Evolutionary conservation across 2,888 invertebrate genomes (phyloP), one percentile per base, ranked within the genome.

Genomic region (Mythimna pallens): DNA sequence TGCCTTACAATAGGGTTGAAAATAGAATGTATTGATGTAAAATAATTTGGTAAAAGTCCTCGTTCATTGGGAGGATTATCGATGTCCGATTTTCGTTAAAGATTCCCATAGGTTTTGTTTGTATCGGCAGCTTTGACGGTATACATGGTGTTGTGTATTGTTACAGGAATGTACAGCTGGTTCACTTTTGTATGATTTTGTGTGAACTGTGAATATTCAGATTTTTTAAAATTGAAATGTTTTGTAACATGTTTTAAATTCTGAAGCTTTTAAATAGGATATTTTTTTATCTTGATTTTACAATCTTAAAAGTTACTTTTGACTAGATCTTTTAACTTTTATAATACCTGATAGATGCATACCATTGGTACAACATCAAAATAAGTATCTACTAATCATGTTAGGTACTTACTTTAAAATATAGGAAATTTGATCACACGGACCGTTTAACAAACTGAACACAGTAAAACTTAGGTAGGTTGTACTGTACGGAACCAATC

Each of bases 31-130:
- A 54, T 0, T 25, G 25, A 0, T 40, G 25, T 14, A 34, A 22
- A 20, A 62, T 75, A 65, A 30, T 30, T 75, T 77, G 65, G 78
- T 64, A 40, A 64, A 76, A 57, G n/a, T 70, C 80, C 77, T 86
- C 67, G 83, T 86, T 85, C 83, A 85, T 86, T 84, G 85, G 88
- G 82, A 87, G 90, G 91, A 93, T 92, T 92, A 92, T 88, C 87
- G 90, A 90, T 89, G 91, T 91, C 89, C 86, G 86, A 87, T 90
- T 86, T 86, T 88, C 83, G 88, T 88, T 86, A 82, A 83, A 80
- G 81, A 84, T 92, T 92, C 91, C 88, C 90, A 92, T 87, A 88
- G 87, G 78, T 86, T 86, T 86, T 85, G 84, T 89, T 87, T 87
- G 86, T 87, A 82, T 85, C 84, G 86, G 86, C 78, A 79, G 84